phyloP scores from a whole-genome alignment of 1,140 invertebrate species.

The Aporrectodea caliginosa region DNA sequence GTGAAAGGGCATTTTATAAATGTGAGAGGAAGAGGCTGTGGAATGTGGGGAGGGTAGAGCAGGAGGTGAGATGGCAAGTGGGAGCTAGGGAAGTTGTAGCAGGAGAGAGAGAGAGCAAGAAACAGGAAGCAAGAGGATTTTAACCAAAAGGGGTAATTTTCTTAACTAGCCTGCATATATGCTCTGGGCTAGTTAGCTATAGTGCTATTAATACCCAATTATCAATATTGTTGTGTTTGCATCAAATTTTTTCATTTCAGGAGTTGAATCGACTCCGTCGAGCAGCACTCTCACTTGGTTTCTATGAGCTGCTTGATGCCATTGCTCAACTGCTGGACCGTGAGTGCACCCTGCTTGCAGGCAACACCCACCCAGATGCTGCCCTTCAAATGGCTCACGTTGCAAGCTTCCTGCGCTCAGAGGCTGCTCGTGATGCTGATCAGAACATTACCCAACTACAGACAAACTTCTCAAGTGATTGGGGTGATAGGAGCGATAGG shows the following conservation, averaged over 20 bases:
- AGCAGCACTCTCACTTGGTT: conserved; percentile 84
- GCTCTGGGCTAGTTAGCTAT: too few relatives aligned
- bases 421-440: conserved; percentile 53
- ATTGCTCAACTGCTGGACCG: conserved; percentile 73
- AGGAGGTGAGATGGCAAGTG: too few relatives aligned
- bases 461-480: conserved; percentile 13
- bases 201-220: too few relatives aligned
- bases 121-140: too few relatives aligned
- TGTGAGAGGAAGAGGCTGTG: too few relatives aligned
- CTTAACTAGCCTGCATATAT: too few relatives aligned
- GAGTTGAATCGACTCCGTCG: conserved; percentile 84
- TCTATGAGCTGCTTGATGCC: conserved; percentile 60
- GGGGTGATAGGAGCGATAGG: neutral
- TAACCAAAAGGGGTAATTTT: too few relatives aligned
- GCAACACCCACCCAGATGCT: conserved; percentile 77
- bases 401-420: conserved; percentile 65
- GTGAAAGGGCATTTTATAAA: too few relatives aligned
- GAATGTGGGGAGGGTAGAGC: too few relatives aligned
- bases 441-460: conserved; percentile 23
- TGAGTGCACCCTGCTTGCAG: conserved; percentile 76
- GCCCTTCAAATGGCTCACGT: conserved; percentile 85
- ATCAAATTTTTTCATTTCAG: conserved; percentile 54
- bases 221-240: neutral
- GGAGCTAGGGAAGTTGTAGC: too few relatives aligned
- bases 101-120: too few relatives aligned